phyloP scores from a whole-genome alignment of 2,797 vertebrate genomes.

The Sebastes alutus region DNA sequence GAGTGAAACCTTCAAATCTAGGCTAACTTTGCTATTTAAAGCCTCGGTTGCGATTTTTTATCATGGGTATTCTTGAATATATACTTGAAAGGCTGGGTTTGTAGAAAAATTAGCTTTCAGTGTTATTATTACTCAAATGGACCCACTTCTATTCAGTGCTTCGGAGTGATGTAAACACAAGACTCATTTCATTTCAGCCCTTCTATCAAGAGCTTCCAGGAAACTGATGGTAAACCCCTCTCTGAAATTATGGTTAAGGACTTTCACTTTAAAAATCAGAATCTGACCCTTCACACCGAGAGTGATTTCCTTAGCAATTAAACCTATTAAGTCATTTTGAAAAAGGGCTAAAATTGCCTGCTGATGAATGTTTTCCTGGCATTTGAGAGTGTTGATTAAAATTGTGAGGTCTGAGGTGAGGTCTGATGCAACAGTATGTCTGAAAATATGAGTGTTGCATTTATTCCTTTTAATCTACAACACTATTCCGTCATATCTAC shows the following conservation, averaged over 20 bases:
- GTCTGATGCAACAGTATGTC: not conserved
- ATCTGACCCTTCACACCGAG: conserved; percentile 37
- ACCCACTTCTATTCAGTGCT: conserved; percentile 7
- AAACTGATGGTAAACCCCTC: not conserved
- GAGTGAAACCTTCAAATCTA: conserved; percentile 41
- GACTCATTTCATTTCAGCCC: not conserved
- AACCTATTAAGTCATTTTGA: conserved; percentile 45
- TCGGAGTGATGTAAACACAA: not conserved
- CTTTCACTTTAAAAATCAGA: conserved; percentile 44
- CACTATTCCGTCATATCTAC: conserved; percentile 5
- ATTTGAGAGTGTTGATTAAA: conserved; percentile 44
- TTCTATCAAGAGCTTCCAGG: not conserved
- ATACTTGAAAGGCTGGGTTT: conserved; percentile 10
- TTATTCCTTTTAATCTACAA: conserved; percentile 32
- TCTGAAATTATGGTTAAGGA: conserved; percentile 16
- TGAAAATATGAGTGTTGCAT: conserved; percentile 9
- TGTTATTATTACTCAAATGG: conserved; percentile 29
- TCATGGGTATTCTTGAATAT: conserved; percentile 32
- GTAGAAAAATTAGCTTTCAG: conserved; percentile 12
- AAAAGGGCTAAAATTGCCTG: conserved; percentile 41
- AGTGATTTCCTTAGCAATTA: conserved; percentile 50
- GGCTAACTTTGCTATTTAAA: conserved; percentile 59
- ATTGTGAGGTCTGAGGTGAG: conserved; percentile 24
- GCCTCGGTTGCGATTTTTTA: conserved; percentile 15
- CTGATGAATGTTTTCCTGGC: conserved; percentile 17